Base-by-base conservation (phyloP, 2,113 vertebrate genomes). In the Chaenocephalus aceratus region DNA sequence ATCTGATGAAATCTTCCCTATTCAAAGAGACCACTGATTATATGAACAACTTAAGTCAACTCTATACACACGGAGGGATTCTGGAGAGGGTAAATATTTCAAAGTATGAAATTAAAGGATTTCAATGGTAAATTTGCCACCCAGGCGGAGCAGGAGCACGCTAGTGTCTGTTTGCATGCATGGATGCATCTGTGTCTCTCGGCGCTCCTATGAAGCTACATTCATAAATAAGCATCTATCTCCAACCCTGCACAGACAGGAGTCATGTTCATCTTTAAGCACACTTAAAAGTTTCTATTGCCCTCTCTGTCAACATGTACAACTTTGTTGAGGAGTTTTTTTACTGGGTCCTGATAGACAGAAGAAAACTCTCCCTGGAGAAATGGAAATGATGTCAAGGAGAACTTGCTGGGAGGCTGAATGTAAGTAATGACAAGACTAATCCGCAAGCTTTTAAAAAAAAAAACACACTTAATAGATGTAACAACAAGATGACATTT, bases 61-160 rank as follows among this genome's bases (percentile, higher is more conserved):
- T 73, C 23, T n/a, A 80, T 54, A 72, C 65, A 72, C 65, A 73
- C 54, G 9, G 60, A 81, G 57, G 75, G 69, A 82, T 69, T 63
- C 51, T 44, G 63, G 41, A 34, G 67, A 72, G 61, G 61, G 67
- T 78, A 82, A 81, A 82, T 79, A 75, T 78, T 57, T 75, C 36
- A 83, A 73, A 72, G 36, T 56, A 67, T 75, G 75, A 64, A 79
- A 86, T 82, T 60, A 77, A 75, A 83, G 65, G 82, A 77, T 81
- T 86, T 73, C 54, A 72, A 46, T 45, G 76, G 16, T 65, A 59
- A 60, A 72, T 13, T 59, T 64, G 49, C 70, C 36, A 49, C 57
- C 45, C 56, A 74, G 21, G 74, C 10, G 30, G 60, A 72, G 16
- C 36, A 44, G 58, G 56, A 30, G 64, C 41, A 67, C 7, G 36